These are phyloP conservation scores for Portevinia maculata DNA, from an alignment of 2,888 invertebrate species.

Conservation along the genomic window DNA sequence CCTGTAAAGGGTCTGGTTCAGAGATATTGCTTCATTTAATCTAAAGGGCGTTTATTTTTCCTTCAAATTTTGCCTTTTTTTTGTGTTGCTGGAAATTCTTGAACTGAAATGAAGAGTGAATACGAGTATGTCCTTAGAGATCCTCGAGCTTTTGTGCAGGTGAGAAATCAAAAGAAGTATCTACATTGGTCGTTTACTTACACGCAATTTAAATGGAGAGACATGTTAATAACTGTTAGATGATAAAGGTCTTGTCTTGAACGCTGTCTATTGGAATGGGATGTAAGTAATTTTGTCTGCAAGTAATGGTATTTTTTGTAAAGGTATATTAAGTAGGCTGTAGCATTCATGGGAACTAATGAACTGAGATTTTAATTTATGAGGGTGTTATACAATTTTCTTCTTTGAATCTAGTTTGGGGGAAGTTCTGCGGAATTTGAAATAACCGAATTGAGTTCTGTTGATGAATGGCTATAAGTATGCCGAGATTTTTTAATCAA, in stretches of 20 bases:
- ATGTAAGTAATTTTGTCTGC: slow-evolving; percentile 7
- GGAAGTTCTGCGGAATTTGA: not conserved
- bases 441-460: not conserved
- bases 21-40: slow-evolving; percentile 49
- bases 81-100: slow-evolving; percentile 10
- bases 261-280: slow-evolving; percentile 3
- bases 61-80: not conserved
- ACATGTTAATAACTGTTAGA: slow-evolving; percentile 4
- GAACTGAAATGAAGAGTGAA: slow-evolving; percentile 18
- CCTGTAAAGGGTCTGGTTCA: not conserved
- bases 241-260: slow-evolving; percentile 9
- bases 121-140: slow-evolving; percentile 5
- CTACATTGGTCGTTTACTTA: slow-evolving; percentile 6
- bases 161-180: not conserved
- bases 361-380: slow-evolving; percentile 11
- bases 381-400: not conserved
- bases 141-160: slow-evolving; percentile 9
- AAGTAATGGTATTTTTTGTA: slow-evolving; percentile 2
- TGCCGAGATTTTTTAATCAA: too few relatives aligned
- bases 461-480: not conserved
- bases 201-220: not conserved
- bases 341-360: slow-evolving; percentile 1
- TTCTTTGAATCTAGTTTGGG: not conserved
- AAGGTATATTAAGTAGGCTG: not conserved
- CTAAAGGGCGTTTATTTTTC: slow-evolving; percentile 13